Base-by-base conservation (phyloP, 2,888 invertebrate species). In the Apeira syringaria region DNA sequence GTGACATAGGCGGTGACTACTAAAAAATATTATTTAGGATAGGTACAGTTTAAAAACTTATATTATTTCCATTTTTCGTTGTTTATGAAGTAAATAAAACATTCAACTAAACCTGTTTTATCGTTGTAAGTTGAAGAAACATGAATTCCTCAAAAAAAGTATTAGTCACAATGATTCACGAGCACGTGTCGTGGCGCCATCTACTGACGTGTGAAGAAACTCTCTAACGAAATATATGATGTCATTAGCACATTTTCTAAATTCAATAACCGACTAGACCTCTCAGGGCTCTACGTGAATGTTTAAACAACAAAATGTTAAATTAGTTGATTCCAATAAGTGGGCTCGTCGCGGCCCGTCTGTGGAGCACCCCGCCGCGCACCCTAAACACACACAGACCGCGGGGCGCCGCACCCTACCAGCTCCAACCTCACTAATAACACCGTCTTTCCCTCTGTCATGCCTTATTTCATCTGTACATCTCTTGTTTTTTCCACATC, bases 371-470 rank as follows among this genome's bases (percentile, higher is more conserved):
- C 77, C 77, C 76, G 73, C 72, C 45, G 80, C 52, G 79, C 59
- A 59, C 74, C 81, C 83, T 82, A 84, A 86, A 78, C 86, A 88
- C 82, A 89, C 86, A 78, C 85, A 89, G 89, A 89, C 89, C 78
- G 89, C 89, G 87, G 89, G 82, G 80, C 82, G 79, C 81, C 88
- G 74, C 74, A 73, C 81, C 74, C 78, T 61, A 65, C 73, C 36
- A 30, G 41, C 30, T 13, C 74, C 68, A 66, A 64, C 69, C 72
- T 68, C 77, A 78, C 84, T 84, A 85, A 86, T 85, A 87, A 82
- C 83, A 83, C 79, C 74, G 68, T 84, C 81, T 83, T 84, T 78
- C 78, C 83, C 80, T 82, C 73, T 81, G 82, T 80, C 87, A 82
- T 79, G 75, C 82, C 77, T 84, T 84, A 85, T 84, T 85, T 84